Conservation (phyloP, 1,140 invertebrate genomes). For the Drosophila micromelanica region DNA sequence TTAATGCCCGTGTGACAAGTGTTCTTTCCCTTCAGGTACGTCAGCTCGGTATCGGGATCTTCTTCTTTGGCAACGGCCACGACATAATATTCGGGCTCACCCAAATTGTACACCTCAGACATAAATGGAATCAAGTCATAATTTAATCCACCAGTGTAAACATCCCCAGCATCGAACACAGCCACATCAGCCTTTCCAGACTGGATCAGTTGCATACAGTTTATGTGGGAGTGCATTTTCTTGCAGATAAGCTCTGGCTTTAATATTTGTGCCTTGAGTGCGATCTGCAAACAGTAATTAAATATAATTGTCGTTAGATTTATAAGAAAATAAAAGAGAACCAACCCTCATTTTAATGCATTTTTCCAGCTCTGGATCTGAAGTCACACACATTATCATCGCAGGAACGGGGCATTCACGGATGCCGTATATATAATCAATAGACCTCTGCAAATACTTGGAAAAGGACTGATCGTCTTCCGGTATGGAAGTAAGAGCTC, state of each 20-base stretch:
- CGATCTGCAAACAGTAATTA: constrained; percentile 86
- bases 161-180: constrained; percentile 96
- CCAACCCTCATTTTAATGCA: constrained; percentile 96
- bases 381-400: constrained; percentile 95
- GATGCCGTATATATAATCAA: constrained; percentile 89
- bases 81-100: constrained; percentile 94
- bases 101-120: constrained; percentile 94
- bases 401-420: constrained; percentile 91
- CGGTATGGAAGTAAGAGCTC: constrained; percentile 86
- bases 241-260: constrained; percentile 95
- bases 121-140: constrained; percentile 94
- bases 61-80: constrained; percentile 96
- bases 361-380: constrained; percentile 95
- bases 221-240: constrained; percentile 92
- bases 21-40: constrained; percentile 94
- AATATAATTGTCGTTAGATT: background rate
- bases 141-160: constrained; percentile 94
- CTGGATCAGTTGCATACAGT: constrained; percentile 94
- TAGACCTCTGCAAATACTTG: constrained; percentile 88
- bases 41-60: constrained; percentile 93
- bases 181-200: constrained; percentile 93
- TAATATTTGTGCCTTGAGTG: constrained; percentile 93
- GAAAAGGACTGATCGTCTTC: constrained; percentile 86
- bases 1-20: constrained; percentile 97
- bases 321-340: background rate